A percentile compares a stretch with the other conserved stretches of the same genome.
phyloP scores from a whole-genome alignment of 2,888 invertebrate genomes.

The Athrips mouffetella region DNA sequence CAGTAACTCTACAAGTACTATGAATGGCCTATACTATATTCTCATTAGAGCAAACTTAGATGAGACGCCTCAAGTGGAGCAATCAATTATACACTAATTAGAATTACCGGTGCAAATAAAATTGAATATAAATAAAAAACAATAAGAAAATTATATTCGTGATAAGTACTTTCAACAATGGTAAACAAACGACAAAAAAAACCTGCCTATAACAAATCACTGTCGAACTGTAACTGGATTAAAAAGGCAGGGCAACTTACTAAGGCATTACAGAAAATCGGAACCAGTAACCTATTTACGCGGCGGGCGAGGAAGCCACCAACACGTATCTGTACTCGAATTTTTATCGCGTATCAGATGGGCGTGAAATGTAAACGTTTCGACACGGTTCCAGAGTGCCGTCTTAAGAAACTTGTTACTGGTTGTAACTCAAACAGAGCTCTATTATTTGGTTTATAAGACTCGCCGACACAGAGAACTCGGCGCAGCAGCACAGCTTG shows the following conservation, averaged over 20 bases:
- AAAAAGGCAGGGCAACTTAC: background rate
- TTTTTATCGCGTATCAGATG: conserved; percentile 46
- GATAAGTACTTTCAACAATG: background rate
- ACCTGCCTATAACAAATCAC: background rate
- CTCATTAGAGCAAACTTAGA: conserved; percentile 19
- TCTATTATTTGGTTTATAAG: conserved; percentile 29
- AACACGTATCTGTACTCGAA: conserved; percentile 28
- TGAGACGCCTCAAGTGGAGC: conserved; percentile 20
- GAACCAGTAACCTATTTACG: conserved; percentile 13
- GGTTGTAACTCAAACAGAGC: conserved; percentile 38
- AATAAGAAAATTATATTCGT: conserved; percentile 7
- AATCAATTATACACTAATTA: conserved; percentile 23
- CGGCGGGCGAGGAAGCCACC: conserved; percentile 15
- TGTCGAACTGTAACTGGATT: conserved; percentile 9
- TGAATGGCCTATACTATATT: conserved; percentile 13
- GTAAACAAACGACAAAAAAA: conserved; percentile 7
- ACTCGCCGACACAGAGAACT: conserved; percentile 21
- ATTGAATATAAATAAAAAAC: conserved; percentile 5
- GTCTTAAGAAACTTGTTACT: conserved; percentile 43
- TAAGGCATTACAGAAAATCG: conserved; percentile 7
- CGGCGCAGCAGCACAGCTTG: background rate
- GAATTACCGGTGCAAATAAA: conserved; percentile 14
- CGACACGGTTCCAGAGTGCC: conserved; percentile 33
- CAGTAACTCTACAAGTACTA: too few relatives aligned
- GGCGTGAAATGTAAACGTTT: conserved; percentile 45